phyloP scores from a whole-genome alignment of 2,113 vertebrate species.

The Lynx canadensis region DNA sequence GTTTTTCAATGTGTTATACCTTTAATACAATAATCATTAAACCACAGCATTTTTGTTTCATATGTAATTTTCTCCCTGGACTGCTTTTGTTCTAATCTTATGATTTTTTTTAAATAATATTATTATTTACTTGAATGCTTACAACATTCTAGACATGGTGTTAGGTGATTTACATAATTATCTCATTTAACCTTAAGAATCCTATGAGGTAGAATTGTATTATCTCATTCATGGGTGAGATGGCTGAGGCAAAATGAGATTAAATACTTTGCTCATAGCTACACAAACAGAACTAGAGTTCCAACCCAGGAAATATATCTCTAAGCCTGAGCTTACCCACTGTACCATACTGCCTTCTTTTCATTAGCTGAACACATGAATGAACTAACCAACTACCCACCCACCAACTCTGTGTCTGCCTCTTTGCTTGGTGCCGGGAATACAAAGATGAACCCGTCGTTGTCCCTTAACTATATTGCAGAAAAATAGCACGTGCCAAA shows the following conservation, averaged over 20 bases:
- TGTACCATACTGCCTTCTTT: neutral
- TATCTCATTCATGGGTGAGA: neutral
- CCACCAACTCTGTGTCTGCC: neutral
- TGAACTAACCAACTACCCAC: neutral
- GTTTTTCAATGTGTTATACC: neutral
- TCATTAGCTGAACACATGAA: neutral
- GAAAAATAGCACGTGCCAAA: neutral
- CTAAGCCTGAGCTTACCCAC: neutral
- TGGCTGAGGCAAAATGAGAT: neutral
- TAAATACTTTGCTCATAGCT: neutral
- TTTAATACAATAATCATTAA: conserved; percentile 8
- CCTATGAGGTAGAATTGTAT: neutral
- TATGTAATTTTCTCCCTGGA: neutral
- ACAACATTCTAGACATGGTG: fast-evolving
- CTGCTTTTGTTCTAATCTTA: neutral
- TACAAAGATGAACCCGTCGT: neutral
- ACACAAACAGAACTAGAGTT: neutral
- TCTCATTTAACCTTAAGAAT: neutral
- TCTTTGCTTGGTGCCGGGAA: neutral
- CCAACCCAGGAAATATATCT: neutral
- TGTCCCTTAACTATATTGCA: too few species aligned
- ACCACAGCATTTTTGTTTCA: neutral
- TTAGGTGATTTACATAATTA: neutral
- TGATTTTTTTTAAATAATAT: neutral
- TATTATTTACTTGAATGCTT: neutral